phyloP scores from a whole-genome alignment of 2,888 invertebrate species.

The Palloptera scutellata region DNA sequence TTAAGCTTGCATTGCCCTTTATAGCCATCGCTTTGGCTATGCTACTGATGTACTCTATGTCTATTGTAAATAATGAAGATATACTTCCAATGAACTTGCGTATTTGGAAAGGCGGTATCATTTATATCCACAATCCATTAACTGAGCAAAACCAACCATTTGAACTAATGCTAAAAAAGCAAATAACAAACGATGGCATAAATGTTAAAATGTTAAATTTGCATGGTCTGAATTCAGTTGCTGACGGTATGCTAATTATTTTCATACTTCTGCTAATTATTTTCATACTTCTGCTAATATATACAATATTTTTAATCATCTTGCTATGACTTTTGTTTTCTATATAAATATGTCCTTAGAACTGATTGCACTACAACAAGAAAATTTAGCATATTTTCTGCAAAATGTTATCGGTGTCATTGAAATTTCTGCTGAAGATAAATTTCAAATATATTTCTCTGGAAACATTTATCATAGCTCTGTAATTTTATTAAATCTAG shows the following conservation, averaged over 20 bases:
- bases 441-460: constrained; percentile 62
- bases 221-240: constrained; percentile 32
- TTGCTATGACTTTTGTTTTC: too few relatives aligned
- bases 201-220: constrained; percentile 33
- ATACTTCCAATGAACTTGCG: constrained; percentile 49
- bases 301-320: neutral
- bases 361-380: constrained; percentile 47
- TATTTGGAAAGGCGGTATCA: constrained; percentile 47
- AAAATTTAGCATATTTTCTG: constrained; percentile 56
- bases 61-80: constrained; percentile 45
- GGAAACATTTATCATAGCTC: constrained; percentile 66
- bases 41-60: constrained; percentile 51
- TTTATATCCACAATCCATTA: constrained; percentile 48
- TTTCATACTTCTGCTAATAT: neutral
- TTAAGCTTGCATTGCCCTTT: constrained; percentile 51
- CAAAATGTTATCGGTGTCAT: constrained; percentile 57
- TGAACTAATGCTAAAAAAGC: constrained; percentile 43
- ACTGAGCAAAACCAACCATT: constrained; percentile 35
- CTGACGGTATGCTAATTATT: constrained; percentile 32
- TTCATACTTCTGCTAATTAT: neutral
- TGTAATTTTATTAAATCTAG: constrained; percentile 66
- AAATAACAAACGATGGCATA: constrained; percentile 48
- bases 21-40: constrained; percentile 48
- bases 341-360: neutral
- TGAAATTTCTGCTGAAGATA: constrained; percentile 42